These are phyloP conservation scores for Monomorium pharaonis DNA, from an alignment of 1,140 invertebrate genomes.

Conservation along the genomic window DNA sequence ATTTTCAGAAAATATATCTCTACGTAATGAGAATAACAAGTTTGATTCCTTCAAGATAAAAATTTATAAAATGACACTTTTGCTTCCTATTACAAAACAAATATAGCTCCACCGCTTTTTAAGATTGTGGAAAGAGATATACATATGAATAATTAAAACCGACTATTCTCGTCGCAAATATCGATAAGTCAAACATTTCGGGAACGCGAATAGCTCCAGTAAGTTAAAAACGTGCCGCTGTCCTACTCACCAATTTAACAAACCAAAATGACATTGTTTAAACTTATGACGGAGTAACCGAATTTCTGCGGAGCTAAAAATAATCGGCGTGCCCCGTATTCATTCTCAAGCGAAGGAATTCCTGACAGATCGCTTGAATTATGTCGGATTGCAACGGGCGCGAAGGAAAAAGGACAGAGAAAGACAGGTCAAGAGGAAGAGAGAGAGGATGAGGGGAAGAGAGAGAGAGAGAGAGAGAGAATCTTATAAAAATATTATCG, in stretches of 20 bases:
- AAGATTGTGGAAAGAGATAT: background rate
- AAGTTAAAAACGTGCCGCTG: background rate
- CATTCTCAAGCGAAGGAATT: background rate
- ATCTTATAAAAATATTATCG: slow-evolving; percentile 66
- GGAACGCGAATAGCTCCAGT: background rate
- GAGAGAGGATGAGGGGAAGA: background rate
- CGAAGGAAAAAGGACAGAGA: background rate
- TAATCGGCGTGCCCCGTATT: background rate
- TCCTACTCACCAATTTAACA: background rate
- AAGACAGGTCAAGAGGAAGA: background rate
- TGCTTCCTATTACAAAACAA: background rate
- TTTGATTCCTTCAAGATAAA: background rate
- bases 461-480: background rate
- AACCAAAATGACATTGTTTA: slow-evolving; percentile 21
- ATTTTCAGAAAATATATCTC: background rate
- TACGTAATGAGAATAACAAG: background rate
- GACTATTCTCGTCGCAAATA: background rate
- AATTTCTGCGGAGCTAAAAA: slow-evolving; percentile 24
- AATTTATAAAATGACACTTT: background rate
- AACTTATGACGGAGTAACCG: background rate
- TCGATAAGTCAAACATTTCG: slow-evolving; percentile 1
- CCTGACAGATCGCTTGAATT: slow-evolving; percentile 11
- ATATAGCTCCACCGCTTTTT: background rate
- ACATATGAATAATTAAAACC: background rate
- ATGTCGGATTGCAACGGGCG: background rate